Base-by-base conservation (phyloP, 2,113 vertebrate genomes). In the Bos javanicus region DNA sequence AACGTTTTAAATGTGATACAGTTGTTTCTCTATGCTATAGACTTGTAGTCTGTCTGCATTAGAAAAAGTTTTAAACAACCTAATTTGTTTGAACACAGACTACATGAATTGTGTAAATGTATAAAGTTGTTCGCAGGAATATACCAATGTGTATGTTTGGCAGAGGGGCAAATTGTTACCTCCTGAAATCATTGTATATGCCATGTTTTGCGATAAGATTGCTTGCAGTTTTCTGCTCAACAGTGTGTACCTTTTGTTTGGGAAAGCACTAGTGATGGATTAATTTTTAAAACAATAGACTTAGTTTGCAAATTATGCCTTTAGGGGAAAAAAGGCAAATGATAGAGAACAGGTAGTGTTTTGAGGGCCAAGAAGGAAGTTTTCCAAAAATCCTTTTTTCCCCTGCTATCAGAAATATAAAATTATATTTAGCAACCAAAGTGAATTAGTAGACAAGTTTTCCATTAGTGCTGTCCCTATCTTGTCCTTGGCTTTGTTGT, bases 31-130 rank as follows among this genome's bases (percentile, higher is more conserved):
- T 97, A 98, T 98, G 50, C 93, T 98, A 90, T 97, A 98, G 97
- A 95, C 71, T 96, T 98, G 98, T 98, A 98, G 98, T 98, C 95
- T 98, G 90, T 97, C 93, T 98, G 64, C 97, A 98, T 98, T 97
- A 98, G 98, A 97, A 97, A 97, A 87, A 92, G 36, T 84, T 97
- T 98, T 97, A 97, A 97, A 97, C 87, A 64, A 98, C 57, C 98
- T 99, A 99, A 99, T 99, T 99, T 99, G 99, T 99, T 99, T 99
- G 99, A 99, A 99, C 98, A 89, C 99, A 99, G 99, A 99, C 99
- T 98, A 98, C 98, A 96, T 98, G 98, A 98, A 97, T 99, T 99
- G 98, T 98, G 98, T 99, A 98, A 99, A 95, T 99, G 98, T 99
- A 96, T 98, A 96, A 98, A 94, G 95, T 91, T 99, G 98, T 98